Base-by-base conservation (phyloP, 2,888 invertebrate genomes). In the Mylabris sibirica region DNA sequence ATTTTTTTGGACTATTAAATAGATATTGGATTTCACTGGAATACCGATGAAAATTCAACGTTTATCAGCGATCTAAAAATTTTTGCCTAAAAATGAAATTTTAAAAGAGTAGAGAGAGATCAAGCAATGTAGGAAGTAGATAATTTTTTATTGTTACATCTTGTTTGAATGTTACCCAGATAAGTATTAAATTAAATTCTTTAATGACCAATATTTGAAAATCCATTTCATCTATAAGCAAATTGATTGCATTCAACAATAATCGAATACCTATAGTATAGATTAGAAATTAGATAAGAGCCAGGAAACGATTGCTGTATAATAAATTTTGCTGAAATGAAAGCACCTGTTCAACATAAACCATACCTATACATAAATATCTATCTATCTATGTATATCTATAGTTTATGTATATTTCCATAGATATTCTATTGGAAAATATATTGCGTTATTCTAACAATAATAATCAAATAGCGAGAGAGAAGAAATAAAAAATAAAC, bases 201-300 rank as follows among this genome's bases (percentile, higher is more conserved):
- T n/a, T n/a, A n/a, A n/a, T n/a, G n/a, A 11, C 2, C 9, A 20
- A 11, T 11, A 49, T 49, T 20, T 49, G 20, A 49, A 49, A 49
- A 49, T 49, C 20, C 49, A 12, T 49, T 20, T 20, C 8, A 49
- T 49, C 20, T 20, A 17, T 44, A 49, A 20, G 20, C 20, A 20
- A 49, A 20, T 0, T 22, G 49, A 49, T 49, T 49, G 20, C 49
- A n/a, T 49, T 49, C 2, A 49, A 49, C 20, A 49, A 49, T 49
- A 20, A 49, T 30, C 30, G 30, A 30, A 30, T 30, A 30, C 30
- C 30, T 30, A 30, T 30, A 44, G 6, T 17, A 6, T 49, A 20
- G 49, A 49, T 49, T 49, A 49, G 49, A 49, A 49, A 49, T 49
- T 49, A 22, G 20, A 49, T 49, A 49, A 49, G 11, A 20, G 49